Base-by-base conservation (phyloP, 2,113 vertebrate species). In the Alectura lathami region DNA sequence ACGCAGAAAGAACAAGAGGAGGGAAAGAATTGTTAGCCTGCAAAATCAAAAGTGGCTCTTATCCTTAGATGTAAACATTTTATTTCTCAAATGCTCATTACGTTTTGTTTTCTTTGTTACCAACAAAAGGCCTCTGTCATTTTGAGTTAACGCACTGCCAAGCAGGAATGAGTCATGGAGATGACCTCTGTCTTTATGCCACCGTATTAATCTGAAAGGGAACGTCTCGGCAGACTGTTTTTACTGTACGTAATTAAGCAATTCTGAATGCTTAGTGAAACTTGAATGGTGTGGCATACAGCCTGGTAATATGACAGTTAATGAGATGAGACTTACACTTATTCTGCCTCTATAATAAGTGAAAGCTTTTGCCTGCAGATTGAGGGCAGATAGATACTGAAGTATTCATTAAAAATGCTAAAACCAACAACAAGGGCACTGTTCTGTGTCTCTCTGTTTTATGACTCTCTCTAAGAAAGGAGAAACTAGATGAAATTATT, bases 231-330 rank as follows among this genome's bases (percentile, higher is more conserved):
- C 94, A 97, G 96, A 94, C 95, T 97, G 89, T 94, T 97, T 97
- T 97, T 96, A 97, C 97, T 96, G 93, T 97, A 97, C 26, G 17
- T 97, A 98, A 98, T 98, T 97, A 98, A 98, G 96, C 92, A 96
- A 97, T 97, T 96, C 93, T 96, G 94, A 97, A 97, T 96, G 96
- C 95, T 97, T 92, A 50, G 94, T 96, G 97, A 90, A 97, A 97
- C 89, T 97, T 96, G 88, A 96, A 98, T 94, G 91, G 94, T 96
- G 96, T 96, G 94, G 95, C 94, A 97, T 80, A 42, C 88, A 96
- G 95, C 83, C 96, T 97, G 69, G 87, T 96, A 97, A 97, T 97
- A 94, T 94, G 95, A 95, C 96, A 97, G 95, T 96, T 98, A 98
- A 98, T 96, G 97, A 97, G 97, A 96, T 96, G 96, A 96, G 96